phyloP scores from a whole-genome alignment of 92 coral and sea anemone species.

The Parazoanthus darwini region DNA sequence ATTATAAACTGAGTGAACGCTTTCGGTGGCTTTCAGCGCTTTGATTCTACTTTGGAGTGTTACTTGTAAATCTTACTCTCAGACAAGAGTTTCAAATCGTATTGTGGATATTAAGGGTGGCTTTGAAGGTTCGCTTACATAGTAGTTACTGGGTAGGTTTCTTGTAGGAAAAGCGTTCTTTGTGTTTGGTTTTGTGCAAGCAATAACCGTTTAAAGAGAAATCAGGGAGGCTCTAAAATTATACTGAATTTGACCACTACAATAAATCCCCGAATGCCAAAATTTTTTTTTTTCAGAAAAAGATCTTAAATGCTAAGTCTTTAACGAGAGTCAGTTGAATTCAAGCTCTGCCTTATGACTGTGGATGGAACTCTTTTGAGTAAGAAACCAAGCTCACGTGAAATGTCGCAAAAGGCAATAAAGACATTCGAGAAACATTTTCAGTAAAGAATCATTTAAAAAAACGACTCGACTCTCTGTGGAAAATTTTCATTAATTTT shows the following conservation, averaged over 20 bases:
- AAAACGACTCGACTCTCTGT: not conserved
- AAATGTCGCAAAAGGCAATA: not conserved
- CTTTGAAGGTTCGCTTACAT: not conserved
- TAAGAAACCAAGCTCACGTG: not conserved
- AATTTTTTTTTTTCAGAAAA: not conserved
- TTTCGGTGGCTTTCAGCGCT: not conserved
- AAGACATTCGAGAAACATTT: not conserved
- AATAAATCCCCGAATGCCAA: not conserved
- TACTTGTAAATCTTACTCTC: too few species aligned
- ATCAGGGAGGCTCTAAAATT: too few species aligned
- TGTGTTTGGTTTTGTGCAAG: too few species aligned
- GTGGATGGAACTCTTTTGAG: not conserved
- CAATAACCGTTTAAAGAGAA: not conserved
- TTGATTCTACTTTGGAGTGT: not conserved
- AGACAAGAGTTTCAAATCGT: not conserved
- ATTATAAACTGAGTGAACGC: not conserved
- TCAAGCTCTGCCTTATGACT: not conserved
- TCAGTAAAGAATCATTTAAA: not conserved
- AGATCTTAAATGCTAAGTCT: not conserved
- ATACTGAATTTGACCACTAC: not conserved
- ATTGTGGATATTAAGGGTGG: not conserved
- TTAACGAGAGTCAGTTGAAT: not conserved
- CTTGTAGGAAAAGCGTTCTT: not conserved
- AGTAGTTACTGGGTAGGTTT: not conserved
- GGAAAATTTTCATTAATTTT: not conserved